phyloP scores from a whole-genome alignment of 2,888 invertebrate species.

The Pseudoips prasinana region DNA sequence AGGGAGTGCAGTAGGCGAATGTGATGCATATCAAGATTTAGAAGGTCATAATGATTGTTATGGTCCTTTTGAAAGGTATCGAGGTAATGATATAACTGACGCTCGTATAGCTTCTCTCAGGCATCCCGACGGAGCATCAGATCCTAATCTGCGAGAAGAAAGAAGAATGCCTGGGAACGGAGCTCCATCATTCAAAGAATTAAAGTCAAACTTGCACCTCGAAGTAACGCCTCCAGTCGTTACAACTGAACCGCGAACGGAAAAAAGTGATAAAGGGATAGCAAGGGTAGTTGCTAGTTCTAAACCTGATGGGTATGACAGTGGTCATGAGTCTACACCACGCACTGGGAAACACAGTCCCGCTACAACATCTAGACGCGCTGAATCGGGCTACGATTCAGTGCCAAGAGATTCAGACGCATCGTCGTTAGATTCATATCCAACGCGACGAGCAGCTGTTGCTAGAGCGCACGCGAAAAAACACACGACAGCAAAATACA shows the following conservation, averaged over 20 bases:
- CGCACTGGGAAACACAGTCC: constrained; percentile 91
- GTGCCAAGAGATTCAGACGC: constrained; percentile 94
- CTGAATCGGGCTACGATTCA: constrained; percentile 96
- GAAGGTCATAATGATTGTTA: constrained; percentile 76
- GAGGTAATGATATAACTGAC: constrained; percentile 75
- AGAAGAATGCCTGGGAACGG: constrained; percentile 84
- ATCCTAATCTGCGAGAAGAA: constrained; percentile 92
- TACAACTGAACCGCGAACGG: constrained; percentile 81
- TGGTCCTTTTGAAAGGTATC: constrained; percentile 86
- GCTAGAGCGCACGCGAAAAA: constrained; percentile 77
- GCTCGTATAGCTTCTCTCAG: constrained; percentile 87
- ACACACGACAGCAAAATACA: constrained; percentile 83
- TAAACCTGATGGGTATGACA: constrained; percentile 90
- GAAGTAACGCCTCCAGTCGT: constrained; percentile 80
- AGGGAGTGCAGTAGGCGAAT: constrained; percentile 85
- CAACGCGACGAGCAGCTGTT: constrained; percentile 73
- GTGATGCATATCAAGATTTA: constrained; percentile 82
- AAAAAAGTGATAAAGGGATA: constrained; percentile 84
- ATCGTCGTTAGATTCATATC: constrained; percentile 90
- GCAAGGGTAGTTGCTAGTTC: constrained; percentile 85
- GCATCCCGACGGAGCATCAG: constrained; percentile 96
- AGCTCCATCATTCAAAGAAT: constrained; percentile 83
- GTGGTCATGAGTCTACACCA: constrained; percentile 92
- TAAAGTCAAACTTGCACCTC: constrained; percentile 73
- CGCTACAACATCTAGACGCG: constrained; percentile 88